These are phyloP conservation scores for Platycheirus albimanus DNA, from an alignment of 2,888 invertebrate genomes.

Conservation along the genomic window DNA sequence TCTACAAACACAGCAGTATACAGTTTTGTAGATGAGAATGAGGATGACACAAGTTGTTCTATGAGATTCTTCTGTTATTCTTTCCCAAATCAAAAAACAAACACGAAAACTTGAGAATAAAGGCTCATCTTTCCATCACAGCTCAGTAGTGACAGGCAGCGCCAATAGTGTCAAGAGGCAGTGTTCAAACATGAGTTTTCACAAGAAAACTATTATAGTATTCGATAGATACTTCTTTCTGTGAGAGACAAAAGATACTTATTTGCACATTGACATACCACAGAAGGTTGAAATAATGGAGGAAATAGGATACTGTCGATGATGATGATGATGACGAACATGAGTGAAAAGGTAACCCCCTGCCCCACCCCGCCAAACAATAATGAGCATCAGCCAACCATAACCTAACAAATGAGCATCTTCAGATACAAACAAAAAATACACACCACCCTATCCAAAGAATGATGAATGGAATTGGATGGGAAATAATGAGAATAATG, in stretches of 20 bases:
- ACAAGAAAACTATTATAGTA: slow-evolving; percentile 55
- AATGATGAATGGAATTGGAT: slow-evolving; percentile 69
- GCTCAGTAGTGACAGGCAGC: slow-evolving; percentile 38
- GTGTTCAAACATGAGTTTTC: slow-evolving; percentile 72
- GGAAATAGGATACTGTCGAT: slow-evolving; percentile 60
- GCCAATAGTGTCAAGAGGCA: slow-evolving; percentile 71
- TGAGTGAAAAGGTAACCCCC: slow-evolving; percentile 6
- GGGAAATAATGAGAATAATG: slow-evolving; percentile 67
- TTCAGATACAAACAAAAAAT: neutral
- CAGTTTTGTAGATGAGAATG: too few species aligned
- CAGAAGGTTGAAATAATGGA: slow-evolving; percentile 4
- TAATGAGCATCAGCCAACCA: slow-evolving; percentile 41
- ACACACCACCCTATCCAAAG: slow-evolving; percentile 2
- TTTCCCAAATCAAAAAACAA: slow-evolving; percentile 73
- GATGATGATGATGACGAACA: too few species aligned
- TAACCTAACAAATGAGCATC: slow-evolving; percentile 36
- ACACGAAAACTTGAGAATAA: slow-evolving; percentile 20
- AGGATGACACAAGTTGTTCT: slow-evolving; percentile 59
- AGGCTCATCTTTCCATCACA: slow-evolving; percentile 45
- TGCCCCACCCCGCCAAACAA: too few species aligned
- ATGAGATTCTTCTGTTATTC: slow-evolving; percentile 70
- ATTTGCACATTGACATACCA: slow-evolving; percentile 61
- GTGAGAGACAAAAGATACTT: slow-evolving; percentile 66
- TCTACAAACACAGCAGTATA: neutral
- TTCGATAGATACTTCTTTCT: slow-evolving; percentile 64